A percentile compares a stretch with the other conserved stretches of the same genome.
Evolutionary conservation across 2,888 invertebrate genomes (phyloP).

Genomic region (Ennomos fuscantarius): DNA sequence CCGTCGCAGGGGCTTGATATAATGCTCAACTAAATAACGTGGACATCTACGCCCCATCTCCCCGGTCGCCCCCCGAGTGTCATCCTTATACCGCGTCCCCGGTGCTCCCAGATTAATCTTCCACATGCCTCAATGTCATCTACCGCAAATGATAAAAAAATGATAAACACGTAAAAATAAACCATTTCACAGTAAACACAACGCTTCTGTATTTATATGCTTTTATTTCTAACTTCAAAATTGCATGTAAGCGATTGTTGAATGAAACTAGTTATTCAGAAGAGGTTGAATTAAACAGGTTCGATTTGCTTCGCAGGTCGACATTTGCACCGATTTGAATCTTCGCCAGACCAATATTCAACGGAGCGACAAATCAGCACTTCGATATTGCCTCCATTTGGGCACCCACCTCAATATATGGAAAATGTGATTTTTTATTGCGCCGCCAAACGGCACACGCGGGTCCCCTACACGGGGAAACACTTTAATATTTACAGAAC

Average conservation of each 20-base stretch:
- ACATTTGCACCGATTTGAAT: constrained; percentile 75
- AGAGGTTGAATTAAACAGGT: constrained; percentile 59
- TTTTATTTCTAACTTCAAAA: too few species aligned
- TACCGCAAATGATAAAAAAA: constrained; percentile 69
- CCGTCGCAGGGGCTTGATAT: constrained; percentile 62
- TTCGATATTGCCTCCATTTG: constrained; percentile 84
- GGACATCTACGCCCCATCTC: constrained; percentile 53
- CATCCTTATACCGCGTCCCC: constrained; percentile 40
- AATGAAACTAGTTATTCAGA: constrained; percentile 45
- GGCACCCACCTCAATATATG: constrained; percentile 76
- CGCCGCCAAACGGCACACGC: constrained; percentile 46
- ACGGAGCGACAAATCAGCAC: constrained; percentile 82
- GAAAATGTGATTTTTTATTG: constrained; percentile 77
- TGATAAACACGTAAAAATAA: constrained; percentile 59
- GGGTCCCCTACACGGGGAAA: constrained; percentile 31
- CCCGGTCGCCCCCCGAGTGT: constrained; percentile 23
- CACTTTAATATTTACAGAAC: constrained; percentile 56
- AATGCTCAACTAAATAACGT: constrained; percentile 72
- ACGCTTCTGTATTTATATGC: neutral
- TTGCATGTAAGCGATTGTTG: constrained; percentile 2
- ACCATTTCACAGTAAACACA: constrained; percentile 44
- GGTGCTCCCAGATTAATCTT: constrained; percentile 67
- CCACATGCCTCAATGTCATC: constrained; percentile 76
- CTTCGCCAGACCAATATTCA: constrained; percentile 81
- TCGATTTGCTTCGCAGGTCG: constrained; percentile 60